Evolutionary conservation across 2,113 vertebrate genomes (phyloP), one percentile per base, ranked within the genome.

Genomic region (Numenius arquata): DNA sequence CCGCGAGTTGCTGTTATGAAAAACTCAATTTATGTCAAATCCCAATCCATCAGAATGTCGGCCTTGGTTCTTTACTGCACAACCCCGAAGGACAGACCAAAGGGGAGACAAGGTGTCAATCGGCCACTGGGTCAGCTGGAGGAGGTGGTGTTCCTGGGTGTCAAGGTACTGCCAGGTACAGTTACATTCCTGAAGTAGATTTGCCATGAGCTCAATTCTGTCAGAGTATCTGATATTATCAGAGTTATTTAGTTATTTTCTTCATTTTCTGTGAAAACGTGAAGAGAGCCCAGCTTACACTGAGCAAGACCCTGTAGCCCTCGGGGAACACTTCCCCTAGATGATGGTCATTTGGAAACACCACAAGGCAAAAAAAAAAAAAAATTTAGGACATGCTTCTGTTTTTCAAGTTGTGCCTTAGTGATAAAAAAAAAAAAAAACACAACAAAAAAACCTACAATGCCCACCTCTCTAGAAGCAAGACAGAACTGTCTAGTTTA

Each of bases 331-430:
- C 18, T 50, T 11, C 3, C n/a, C n/a, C 3, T 15, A 5, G 5
- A 2, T 2, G 2, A 14, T 4, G 2, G 9, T 3, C 5, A 2
- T 8, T 23, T 11, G 9, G 7, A 12, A 85, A 34, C 7, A 34
- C 1, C 1, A 1, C 1, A 8, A 15, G 14, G 29, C 19, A 30
- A 55, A 45, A 48, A 48, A 47, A 47, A 48, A 48, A 48, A 22
- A 30, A 25, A 19, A 15, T 4, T 27, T 10, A 8, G 38, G 20
- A 3, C 7, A 0, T 0, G 1, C 7, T 13, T 15, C 9, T 8
- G 2, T 14, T 17, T 45, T 18, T 17, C 26, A 12, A 52, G 8
- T 8, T 58, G 26, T 36, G 15, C 34, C 40, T 73, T 34, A 18
- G 17, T 26, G 3, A 15, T 2, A 12, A 4, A 23, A 29, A 53